Evolutionary conservation across 2,797 vertebrate genomes (phyloP), one percentile per base, ranked within the genome.

Genomic region (Decapterus maruadsi): DNA sequence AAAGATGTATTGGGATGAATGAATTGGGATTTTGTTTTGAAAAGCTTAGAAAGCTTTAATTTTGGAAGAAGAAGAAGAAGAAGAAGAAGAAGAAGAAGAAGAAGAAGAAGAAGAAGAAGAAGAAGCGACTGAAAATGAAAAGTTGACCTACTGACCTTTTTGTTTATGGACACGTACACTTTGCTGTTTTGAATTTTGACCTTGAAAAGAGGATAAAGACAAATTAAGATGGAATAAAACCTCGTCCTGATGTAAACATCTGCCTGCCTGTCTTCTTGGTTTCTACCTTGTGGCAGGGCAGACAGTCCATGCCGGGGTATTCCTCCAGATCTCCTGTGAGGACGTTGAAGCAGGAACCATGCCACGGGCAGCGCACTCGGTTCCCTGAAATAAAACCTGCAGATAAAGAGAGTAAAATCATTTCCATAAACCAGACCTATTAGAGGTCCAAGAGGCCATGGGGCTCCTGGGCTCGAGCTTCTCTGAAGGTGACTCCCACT

Each of bases 301-400:
- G 79, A 26, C 95, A 92, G 79, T 97, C 96, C 63, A 97, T 93
- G 3, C 95, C 89, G 0, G 97, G 97, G 63, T 87, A 96, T 46
- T 97, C 97, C 90, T 97, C 97, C 0, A 97, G 92, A 80, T 97
- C 96, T 6, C 96, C 96, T 0, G 95, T 97, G 8, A 87, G 89
- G 77, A 94, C 75, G 73, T 95, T 94, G 40, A 97, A 97, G 81
- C 96, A 97, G 61, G 96, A 93, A 0, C 97, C 96, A 0, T 97
- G 96, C 96, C 96, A 97, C 0, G 96, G 96, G 60, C 97, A 97
- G 53, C 96, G 95, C 61, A 97, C 89, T 76, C 87, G 94, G 53
- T 94, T 70, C 17, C 94, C 93, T 46, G 43, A 91, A 72, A 97
- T 82, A 13, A 93, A 87, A 2, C 97, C 94, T 95, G 63, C 71